Evolutionary conservation across 2,113 vertebrate genomes (phyloP).

Genomic region (Noturus placidus): DNA sequence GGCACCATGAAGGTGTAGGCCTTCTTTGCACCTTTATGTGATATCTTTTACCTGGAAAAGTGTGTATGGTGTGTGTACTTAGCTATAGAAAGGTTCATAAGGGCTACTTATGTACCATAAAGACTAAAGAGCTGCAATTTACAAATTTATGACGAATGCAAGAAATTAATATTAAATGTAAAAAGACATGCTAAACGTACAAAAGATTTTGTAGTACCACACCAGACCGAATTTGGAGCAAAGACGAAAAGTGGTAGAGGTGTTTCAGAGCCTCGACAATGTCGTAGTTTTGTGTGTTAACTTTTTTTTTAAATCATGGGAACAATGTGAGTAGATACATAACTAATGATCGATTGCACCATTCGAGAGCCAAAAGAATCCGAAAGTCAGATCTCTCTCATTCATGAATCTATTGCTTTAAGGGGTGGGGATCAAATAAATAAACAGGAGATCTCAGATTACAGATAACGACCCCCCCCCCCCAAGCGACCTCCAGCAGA

Average conservation of each 20-base stretch:
- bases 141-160: neutral
- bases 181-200: neutral
- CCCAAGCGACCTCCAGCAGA: conserved; percentile 40
- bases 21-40: neutral
- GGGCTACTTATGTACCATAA: neutral
- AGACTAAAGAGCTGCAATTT: neutral
- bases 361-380: neutral
- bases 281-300: neutral
- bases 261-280: neutral
- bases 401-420: conserved; percentile 39
- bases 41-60: neutral
- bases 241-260: neutral
- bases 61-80: neutral
- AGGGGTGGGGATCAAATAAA: conserved; percentile 46
- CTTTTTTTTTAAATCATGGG: neutral
- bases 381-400: neutral
- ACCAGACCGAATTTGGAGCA: neutral
- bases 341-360: neutral
- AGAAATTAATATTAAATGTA: neutral
- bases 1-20: neutral
- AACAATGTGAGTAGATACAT: neutral
- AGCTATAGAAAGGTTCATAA: neutral
- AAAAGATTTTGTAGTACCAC: neutral
- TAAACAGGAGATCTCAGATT: conserved; percentile 38
- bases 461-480: conserved; percentile 44